These are phyloP conservation scores for Lasioglossum figueresi DNA, from an alignment of 2,888 invertebrate species.

Conservation along the genomic window DNA sequence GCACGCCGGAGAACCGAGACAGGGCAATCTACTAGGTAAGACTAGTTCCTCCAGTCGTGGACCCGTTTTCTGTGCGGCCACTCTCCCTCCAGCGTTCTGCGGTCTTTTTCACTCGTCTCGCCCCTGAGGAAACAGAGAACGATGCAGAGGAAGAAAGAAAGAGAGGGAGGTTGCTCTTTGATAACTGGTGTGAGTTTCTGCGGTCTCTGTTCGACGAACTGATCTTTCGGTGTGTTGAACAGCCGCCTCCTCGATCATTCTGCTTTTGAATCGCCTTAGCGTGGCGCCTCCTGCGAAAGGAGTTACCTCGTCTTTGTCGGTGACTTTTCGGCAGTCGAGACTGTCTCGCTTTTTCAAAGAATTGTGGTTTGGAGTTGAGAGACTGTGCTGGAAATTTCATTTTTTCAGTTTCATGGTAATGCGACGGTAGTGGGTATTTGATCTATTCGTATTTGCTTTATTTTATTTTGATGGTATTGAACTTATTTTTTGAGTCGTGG, in stretches of 20 bases:
- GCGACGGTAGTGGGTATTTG: too few relatives aligned
- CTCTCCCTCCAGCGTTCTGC: conserved; percentile 37
- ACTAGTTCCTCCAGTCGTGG: conserved; percentile 74
- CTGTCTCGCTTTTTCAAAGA: neutral
- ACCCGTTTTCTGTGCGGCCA: conserved; percentile 69
- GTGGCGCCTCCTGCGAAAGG: conserved; percentile 9
- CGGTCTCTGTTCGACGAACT: neutral
- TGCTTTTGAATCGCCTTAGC: neutral
- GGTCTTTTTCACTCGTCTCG: conserved; percentile 26
- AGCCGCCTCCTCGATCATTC: neutral
- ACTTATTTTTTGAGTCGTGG: too few relatives aligned
- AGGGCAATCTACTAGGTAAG: conserved; percentile 74
- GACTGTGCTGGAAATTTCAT: neutral
- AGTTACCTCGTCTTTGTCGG: neutral
- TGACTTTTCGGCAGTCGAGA: neutral
- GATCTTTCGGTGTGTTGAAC: neutral
- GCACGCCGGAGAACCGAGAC: conserved; percentile 63
- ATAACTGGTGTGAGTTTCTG: neutral
- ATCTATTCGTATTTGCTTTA: too few relatives aligned
- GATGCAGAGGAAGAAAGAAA: neutral
- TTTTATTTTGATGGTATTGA: too few relatives aligned
- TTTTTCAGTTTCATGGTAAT: neutral
- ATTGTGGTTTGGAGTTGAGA: neutral
- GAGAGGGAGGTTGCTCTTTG: neutral
- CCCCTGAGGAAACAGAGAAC: neutral